Evolutionary conservation across 2,888 invertebrate species (phyloP).

Genomic region (Schrankia costaestrigalis): DNA sequence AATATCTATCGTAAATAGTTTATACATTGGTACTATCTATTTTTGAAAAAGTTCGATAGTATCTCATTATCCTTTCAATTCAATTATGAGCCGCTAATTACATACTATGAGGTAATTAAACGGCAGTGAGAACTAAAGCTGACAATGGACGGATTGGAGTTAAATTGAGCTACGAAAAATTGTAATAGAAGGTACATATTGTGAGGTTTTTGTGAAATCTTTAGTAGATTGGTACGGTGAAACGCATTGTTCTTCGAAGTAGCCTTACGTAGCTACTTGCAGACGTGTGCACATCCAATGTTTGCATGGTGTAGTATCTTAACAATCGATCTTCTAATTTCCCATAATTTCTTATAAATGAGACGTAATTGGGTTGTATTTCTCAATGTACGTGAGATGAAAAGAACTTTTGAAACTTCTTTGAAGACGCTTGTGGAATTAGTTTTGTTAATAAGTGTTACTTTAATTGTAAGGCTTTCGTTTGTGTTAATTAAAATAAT

Average conservation of each 20-base stretch:
- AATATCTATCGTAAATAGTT: conserved; percentile 45
- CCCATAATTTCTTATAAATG: conserved; percentile 12
- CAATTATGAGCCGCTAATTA: conserved; percentile 70
- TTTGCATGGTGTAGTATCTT: conserved; percentile 8
- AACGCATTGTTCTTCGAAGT: conserved; percentile 40
- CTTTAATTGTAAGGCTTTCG: too few relatives aligned
- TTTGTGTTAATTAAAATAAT: too few relatives aligned
- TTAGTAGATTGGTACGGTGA: conserved; percentile 32
- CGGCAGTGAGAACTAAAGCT: conserved; percentile 70
- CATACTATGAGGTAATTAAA: conserved; percentile 68
- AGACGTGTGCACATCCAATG: conserved; percentile 16
- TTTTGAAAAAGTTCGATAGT: conserved; percentile 53
- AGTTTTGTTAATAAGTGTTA: too few relatives aligned
- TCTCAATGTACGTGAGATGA: background rate
- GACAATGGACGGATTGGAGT: conserved; percentile 65
- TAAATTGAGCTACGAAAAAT: conserved; percentile 51
- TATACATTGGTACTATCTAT: conserved; percentile 49
- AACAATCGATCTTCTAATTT: conserved; percentile 9
- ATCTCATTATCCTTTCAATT: conserved; percentile 68
- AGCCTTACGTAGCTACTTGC: conserved; percentile 12
- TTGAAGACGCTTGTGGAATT: too few relatives aligned
- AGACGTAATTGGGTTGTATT: conserved; percentile 2
- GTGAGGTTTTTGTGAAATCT: conserved; percentile 46
- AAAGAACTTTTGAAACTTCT: background rate
- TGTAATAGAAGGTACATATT: conserved; percentile 41